Base-by-base conservation (phyloP, 2,888 invertebrate species). In the Drosophila nigricruria region DNA sequence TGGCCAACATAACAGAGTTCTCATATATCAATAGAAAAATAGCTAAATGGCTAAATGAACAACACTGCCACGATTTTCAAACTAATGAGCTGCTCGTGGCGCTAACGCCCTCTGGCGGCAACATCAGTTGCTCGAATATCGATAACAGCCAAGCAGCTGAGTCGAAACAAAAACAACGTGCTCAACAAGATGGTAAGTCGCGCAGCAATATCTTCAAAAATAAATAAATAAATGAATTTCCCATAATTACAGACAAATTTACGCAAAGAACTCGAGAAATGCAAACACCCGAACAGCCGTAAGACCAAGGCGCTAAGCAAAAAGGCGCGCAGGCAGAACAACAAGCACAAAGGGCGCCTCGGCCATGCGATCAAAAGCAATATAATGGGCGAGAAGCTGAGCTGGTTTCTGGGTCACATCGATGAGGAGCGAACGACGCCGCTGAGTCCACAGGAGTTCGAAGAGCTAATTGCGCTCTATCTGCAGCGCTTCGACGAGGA, bases 201-300 rank as follows among this genome's bases (percentile, higher is more conserved):
- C 20, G 30, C 23, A 43, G 23, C 1, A 36, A 30, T 16, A 12
- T 12, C 1, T 12, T 12, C 2, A 32, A 27, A 43, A 32, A 30
- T 49, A 12, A 27, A 14, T 34, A 4, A 49, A 30, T 47, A 14
- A 30, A 50, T 3, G 1, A 9, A 52, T 20, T 12, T n/a, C 12
- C 3, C 16, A 1, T 9, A 32, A 25, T 52, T 45, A 0, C 58
- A 94, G 94, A 92, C 93, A 0, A 94, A 94, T 82, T 73, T 94
- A 18, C 91, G 91, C 23, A 94, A 94, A 79, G 93, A 94, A 70
- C 76, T 94, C n/a, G 91, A 92, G 32, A 95, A 95, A 91, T 94
- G 95, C 60, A 96, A 96, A 89, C 97, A 97, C 93, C 97, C 97
- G 1, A 97, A 97, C 92, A 97, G 97, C 85, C 94, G 97, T 77